phyloP scores from a whole-genome alignment of 2,113 vertebrate genomes.

The Eclectus roratus region DNA sequence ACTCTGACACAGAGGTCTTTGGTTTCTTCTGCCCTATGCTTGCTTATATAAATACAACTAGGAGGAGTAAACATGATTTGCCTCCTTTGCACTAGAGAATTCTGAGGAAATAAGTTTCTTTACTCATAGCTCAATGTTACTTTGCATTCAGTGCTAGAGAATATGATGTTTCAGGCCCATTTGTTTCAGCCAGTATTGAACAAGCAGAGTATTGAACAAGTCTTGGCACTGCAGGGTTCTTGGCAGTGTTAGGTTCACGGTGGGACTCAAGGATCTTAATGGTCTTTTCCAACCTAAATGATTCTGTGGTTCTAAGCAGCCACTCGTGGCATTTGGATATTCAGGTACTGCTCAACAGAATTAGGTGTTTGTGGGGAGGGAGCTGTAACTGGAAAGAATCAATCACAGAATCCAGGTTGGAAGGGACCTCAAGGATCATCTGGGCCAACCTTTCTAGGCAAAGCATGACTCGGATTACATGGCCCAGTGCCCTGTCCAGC shows the following conservation, averaged over 20 bases:
- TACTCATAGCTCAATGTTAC: not conserved
- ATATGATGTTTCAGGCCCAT: not conserved
- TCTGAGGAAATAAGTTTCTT: not conserved
- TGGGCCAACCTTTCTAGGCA: not conserved
- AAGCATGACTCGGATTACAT: not conserved
- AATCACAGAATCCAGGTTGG: not conserved
- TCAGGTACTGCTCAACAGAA: not conserved
- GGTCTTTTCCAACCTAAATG: not conserved
- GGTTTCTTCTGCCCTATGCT: not conserved
- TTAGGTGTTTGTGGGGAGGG: not conserved
- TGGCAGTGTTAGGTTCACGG: not conserved
- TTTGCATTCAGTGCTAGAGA: not conserved
- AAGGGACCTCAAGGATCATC: not conserved
- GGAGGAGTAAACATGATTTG: not conserved
- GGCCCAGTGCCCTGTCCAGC: not conserved
- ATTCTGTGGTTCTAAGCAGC: not conserved
- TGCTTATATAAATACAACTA: not conserved
- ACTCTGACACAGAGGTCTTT: not conserved
- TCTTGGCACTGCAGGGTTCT: not conserved
- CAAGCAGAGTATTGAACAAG: not conserved
- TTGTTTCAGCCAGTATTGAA: not conserved
- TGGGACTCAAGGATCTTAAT: not conserved
- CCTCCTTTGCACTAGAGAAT: not conserved
- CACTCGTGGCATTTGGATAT: not conserved
- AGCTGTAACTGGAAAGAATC: not conserved